Conservation (phyloP, 1,140 invertebrate species). For the Micrasema minimum region DNA sequence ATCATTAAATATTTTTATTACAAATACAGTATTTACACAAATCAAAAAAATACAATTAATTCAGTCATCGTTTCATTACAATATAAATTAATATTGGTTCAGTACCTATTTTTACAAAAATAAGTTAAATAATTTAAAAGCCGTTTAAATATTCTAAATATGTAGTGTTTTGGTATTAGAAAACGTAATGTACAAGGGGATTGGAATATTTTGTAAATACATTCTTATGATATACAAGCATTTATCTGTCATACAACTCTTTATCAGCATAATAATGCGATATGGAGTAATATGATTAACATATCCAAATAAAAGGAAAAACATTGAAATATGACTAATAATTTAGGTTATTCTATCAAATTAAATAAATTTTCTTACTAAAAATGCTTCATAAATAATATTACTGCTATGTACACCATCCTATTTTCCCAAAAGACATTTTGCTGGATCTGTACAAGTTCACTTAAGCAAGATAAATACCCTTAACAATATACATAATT, state of each 20-base stretch:
- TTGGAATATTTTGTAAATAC: neutral
- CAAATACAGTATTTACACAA: constrained; percentile 37
- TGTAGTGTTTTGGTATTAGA: constrained; percentile 6
- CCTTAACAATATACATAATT: constrained; percentile 24
- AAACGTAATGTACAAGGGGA: constrained; percentile 4
- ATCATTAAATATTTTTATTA: constrained; percentile 38
- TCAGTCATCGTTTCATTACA: constrained; percentile 38
- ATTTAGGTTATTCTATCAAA: neutral
- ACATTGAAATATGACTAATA: neutral
- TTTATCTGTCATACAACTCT: too few relatives aligned
- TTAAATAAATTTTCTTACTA: constrained; percentile 1
- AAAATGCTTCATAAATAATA: neutral
- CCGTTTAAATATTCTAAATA: neutral
- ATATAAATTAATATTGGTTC: constrained; percentile 22
- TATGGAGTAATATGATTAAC: too few relatives aligned
- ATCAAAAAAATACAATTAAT: constrained; percentile 40
- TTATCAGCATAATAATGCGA: too few relatives aligned
- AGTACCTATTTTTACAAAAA: constrained; percentile 35
- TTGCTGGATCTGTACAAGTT: constrained; percentile 13
- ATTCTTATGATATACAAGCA: too few relatives aligned
- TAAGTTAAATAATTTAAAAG: constrained; percentile 31
- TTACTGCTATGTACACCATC: constrained; percentile 1
- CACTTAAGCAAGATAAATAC: constrained; percentile 7
- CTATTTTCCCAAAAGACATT: neutral
- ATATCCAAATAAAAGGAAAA: neutral